Conservation (phyloP, 2,888 invertebrate genomes). For the Philonicus albiceps region DNA sequence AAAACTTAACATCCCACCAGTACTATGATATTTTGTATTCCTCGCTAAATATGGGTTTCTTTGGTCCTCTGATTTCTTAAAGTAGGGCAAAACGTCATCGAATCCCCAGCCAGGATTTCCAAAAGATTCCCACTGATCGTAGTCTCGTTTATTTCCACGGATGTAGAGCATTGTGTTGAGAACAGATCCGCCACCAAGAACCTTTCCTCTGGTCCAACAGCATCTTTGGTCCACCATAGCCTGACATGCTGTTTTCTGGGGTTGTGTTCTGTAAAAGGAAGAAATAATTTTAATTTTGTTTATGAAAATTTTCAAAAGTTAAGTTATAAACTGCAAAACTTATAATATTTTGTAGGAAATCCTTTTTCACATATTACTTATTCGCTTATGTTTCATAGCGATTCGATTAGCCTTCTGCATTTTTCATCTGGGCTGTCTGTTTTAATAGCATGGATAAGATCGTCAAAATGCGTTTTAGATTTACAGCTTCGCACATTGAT, state of each 20-base stretch:
- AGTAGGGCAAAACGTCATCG: constrained; percentile 81
- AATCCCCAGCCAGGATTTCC: constrained; percentile 91
- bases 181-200: constrained; percentile 86
- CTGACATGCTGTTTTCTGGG: constrained; percentile 83
- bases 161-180: constrained; percentile 92
- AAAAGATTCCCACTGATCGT: constrained; percentile 83
- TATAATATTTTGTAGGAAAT: no score
- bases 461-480: no score
- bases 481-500: no score
- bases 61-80: constrained; percentile 87
- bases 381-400: no score
- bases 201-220: constrained; percentile 90
- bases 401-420: no score
- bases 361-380: no score
- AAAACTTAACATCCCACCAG: constrained; percentile 65
- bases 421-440: no score
- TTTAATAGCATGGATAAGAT: no score
- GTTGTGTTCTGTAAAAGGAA: constrained; percentile 72
- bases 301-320: not conserved
- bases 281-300: not conserved
- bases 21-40: constrained; percentile 74
- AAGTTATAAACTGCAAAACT: no score
- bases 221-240: constrained; percentile 86
- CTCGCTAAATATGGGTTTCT: constrained; percentile 85
- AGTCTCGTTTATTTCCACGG: constrained; percentile 86